These are phyloP conservation scores for Grapholita molesta DNA, from an alignment of 1,140 invertebrate genomes.

Conservation along the genomic window DNA sequence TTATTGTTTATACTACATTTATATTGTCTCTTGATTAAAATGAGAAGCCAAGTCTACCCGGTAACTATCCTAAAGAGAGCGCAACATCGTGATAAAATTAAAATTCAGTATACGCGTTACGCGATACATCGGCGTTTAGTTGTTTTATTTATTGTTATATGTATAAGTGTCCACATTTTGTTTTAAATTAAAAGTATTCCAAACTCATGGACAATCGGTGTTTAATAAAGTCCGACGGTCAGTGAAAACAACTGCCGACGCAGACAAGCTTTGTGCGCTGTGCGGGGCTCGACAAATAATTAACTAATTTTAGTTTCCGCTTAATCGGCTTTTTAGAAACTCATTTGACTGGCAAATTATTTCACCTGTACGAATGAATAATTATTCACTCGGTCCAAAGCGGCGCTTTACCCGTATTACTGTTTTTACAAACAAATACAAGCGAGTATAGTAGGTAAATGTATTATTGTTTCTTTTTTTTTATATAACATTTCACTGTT, in stretches of 20 bases:
- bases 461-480: no score
- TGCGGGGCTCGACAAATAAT: slow-evolving; percentile 59
- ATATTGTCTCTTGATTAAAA: no score
- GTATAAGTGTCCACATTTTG: neutral
- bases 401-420: neutral
- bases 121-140: no score
- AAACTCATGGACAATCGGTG: neutral
- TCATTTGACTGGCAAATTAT: slow-evolving; percentile 72
- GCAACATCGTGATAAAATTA: no score
- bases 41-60: no score
- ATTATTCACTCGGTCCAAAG: slow-evolving; percentile 31
- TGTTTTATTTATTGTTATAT: no score
- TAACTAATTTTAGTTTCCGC: slow-evolving; percentile 70
- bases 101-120: no score
- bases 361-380: slow-evolving; percentile 46
- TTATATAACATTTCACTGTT: no score
- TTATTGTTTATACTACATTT: no score
- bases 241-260: slow-evolving; percentile 8
- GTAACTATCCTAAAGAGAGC: no score
- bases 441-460: neutral
- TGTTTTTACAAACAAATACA: neutral
- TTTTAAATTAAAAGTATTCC: neutral
- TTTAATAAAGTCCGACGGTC: neutral
- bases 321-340: slow-evolving; percentile 74
- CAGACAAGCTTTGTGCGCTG: slow-evolving; percentile 18